These are phyloP conservation scores for Ochotona princeps DNA, from an alignment of 2,113 vertebrate genomes.

Conservation along the genomic window DNA sequence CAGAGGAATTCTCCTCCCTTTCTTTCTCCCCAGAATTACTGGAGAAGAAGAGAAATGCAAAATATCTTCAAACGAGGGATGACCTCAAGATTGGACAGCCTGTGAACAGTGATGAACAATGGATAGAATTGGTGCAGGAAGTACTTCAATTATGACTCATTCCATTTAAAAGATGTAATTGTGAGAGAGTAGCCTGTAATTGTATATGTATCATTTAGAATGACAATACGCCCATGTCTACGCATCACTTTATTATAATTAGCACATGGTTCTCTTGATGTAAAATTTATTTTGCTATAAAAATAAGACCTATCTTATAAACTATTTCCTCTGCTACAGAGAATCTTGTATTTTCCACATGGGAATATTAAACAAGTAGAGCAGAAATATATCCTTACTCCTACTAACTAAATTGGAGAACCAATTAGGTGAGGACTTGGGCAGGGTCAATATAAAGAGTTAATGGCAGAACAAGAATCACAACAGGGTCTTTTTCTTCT, in stretches of 20 bases:
- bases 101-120: background rate
- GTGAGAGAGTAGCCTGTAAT: slow-evolving; percentile 55
- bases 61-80: background rate
- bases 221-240: slow-evolving; percentile 22
- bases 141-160: slow-evolving; percentile 66
- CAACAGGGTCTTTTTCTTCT: background rate
- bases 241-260: slow-evolving; percentile 24
- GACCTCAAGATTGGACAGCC: background rate
- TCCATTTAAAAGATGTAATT: slow-evolving; percentile 59
- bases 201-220: slow-evolving; percentile 10
- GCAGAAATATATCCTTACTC: background rate
- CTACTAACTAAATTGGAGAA: background rate
- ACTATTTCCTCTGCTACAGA: background rate
- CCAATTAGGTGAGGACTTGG: background rate
- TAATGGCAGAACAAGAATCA: background rate
- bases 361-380: background rate
- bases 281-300: slow-evolving; percentile 27
- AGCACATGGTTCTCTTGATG: slow-evolving; percentile 13
- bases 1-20: background rate
- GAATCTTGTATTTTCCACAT: background rate
- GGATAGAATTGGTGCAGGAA: slow-evolving; percentile 51
- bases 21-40: background rate
- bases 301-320: slow-evolving; percentile 41
- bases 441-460: background rate
- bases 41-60: background rate